Evolutionary conservation across 2,888 invertebrate species (phyloP), one percentile per base, ranked within the genome.

Genomic region (Digitonthophagus gazella): DNA sequence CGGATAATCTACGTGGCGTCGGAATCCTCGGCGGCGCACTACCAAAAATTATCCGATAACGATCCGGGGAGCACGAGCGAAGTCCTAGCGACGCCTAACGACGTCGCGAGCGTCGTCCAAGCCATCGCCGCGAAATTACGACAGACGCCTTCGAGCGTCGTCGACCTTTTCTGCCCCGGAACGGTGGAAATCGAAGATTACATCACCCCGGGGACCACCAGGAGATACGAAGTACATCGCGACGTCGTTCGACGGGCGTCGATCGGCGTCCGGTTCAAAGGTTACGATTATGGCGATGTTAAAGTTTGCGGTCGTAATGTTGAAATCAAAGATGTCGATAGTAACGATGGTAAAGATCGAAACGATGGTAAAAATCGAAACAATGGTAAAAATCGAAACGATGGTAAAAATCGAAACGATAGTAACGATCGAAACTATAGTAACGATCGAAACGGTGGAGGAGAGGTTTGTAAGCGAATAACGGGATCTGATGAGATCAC

Each of bases 121-220:
- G 72, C 76, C 68, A 72, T 83, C n/a, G 72, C 76, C 2, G 75
- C 78, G 28, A 76, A 73, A 61, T 71, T 83, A 16, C 75, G 76
- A 64, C 69, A 71, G 6, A 75, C 81, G 58, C 81, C 82, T 16
- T 80, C 79, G 20, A 75, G 77, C 64, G 75, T 82, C 61, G 74
- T 80, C 22, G 76, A 79, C 72, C 78, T 80, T 72, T 78, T 78
- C 73, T 81, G 82, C 73, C 76, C 77, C 65, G 71, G 72, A n/a
- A 72, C 71, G 19, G 67, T 86, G 74, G 76, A 84, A 69, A 85
- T 85, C 67, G 90, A 90, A 79, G 89, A 89, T 77, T 89, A 87
- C 71, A 83, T 88, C 8, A 81, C 86, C 63, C 87, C 88, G 0
- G 81, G 83, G 18, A 78, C 74, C 8, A 74, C 74, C 18, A 76